Evolutionary conservation across 1,140 invertebrate genomes (phyloP).

Genomic region (Dinothrombium tinctorium): DNA sequence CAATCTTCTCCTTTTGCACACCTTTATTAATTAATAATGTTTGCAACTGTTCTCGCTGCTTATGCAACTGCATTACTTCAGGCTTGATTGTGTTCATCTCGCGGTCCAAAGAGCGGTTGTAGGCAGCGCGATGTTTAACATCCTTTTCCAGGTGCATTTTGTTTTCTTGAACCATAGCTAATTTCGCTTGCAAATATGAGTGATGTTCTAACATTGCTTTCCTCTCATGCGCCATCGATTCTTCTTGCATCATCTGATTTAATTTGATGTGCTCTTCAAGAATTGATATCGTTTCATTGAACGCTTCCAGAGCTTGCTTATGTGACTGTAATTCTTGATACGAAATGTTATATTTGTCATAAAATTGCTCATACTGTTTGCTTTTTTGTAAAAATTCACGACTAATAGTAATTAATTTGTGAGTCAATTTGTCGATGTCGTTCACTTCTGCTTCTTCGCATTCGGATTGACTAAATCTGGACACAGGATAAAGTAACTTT

Average conservation of each 20-base stretch:
- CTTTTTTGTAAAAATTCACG: too few species aligned
- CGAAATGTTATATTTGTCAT: too few species aligned
- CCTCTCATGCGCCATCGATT: constrained; percentile 59
- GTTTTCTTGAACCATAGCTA: constrained; percentile 43
- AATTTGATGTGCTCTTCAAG: constrained; percentile 69
- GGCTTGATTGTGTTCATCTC: constrained; percentile 68
- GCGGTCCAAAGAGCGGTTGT: constrained; percentile 45
- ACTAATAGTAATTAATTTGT: too few species aligned
- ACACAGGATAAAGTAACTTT: too few species aligned
- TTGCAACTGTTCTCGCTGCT: constrained; percentile 27
- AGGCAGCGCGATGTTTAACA: constrained; percentile 40
- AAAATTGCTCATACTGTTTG: too few species aligned
- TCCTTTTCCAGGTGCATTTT: constrained; percentile 62
- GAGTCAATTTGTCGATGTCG: too few species aligned
- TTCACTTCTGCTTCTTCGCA: too few species aligned
- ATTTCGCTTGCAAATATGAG: constrained; percentile 1
- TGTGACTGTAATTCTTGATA: constrained; percentile 54
- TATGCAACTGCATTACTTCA: constrained; percentile 45
- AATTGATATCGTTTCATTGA: constrained; percentile 54
- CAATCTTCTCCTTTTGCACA: constrained; percentile 14
- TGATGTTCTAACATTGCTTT: constrained; percentile 22
- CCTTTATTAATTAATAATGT: constrained; percentile 14
- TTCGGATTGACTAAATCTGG: too few species aligned
- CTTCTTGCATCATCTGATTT: constrained; percentile 45
- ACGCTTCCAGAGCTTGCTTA: constrained; percentile 60